phyloP scores from a whole-genome alignment of 2,888 invertebrate species.

The Nemapogon koenigi region DNA sequence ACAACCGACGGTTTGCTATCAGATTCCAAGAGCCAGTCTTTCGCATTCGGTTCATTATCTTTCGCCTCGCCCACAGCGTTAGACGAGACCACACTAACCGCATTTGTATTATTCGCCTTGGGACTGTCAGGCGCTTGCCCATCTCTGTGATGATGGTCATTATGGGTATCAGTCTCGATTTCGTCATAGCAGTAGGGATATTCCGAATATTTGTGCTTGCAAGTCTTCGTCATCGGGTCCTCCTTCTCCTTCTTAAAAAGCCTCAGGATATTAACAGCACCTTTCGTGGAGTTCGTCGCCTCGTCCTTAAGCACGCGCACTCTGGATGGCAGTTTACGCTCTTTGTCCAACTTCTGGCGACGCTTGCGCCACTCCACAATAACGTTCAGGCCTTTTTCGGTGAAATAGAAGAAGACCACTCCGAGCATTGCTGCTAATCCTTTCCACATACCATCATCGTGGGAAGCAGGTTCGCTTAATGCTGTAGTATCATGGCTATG shows the following conservation, averaged over 20 bases:
- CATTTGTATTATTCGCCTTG: constrained; percentile 42
- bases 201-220: constrained; percentile 89
- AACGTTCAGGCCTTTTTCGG: constrained; percentile 81
- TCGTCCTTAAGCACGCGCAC: constrained; percentile 78
- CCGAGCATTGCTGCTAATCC: constrained; percentile 84
- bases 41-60: constrained; percentile 47
- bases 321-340: constrained; percentile 68
- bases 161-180: constrained; percentile 76
- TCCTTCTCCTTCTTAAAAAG: constrained; percentile 52
- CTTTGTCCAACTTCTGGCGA: constrained; percentile 72
- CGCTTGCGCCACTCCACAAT: constrained; percentile 83
- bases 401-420: constrained; percentile 88
- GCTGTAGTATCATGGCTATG: constrained; percentile 19
- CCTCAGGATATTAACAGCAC: constrained; percentile 43
- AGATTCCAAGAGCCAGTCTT: constrained; percentile 47
- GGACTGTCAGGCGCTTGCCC: constrained; percentile 48
- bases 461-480: constrained; percentile 31
- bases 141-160: constrained; percentile 62
- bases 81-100: constrained; percentile 54
- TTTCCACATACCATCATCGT: constrained; percentile 81
- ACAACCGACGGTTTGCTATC: constrained; percentile 41
- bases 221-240: constrained; percentile 69
- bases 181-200: constrained; percentile 89
- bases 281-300: constrained; percentile 41
- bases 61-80: constrained; percentile 43